Base-by-base conservation (phyloP, 2,113 vertebrate species). In the Mormyrus lacerda region DNA sequence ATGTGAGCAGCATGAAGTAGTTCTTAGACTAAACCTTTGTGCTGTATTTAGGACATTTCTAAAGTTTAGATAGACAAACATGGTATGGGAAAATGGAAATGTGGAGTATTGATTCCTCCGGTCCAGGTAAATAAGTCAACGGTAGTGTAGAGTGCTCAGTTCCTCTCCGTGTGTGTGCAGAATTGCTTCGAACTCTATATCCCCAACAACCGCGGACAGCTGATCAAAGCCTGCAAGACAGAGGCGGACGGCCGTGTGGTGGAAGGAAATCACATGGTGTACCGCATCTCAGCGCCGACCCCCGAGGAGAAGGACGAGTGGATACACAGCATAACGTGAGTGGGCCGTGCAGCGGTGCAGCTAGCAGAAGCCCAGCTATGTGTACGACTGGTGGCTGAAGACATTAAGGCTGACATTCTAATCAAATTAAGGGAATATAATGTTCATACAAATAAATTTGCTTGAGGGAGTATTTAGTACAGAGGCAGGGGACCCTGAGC, bases 151-250 rank as follows among this genome's bases (percentile, higher is more conserved):
- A 39, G 73, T 87, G 4, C 13, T 42, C 86, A 39, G 86, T 65
- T 9, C 31, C 55, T 6, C 10, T 19, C 7, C 87, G 15, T 87
- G 6, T 82, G 1, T 89, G 87, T 17, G 9, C 90, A 98, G 97
- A 98, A 98, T 94, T 98, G 97, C 92, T 98, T 98, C 88, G 97
- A 98, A 93, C 94, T 98, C 31, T 98, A 98, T 92, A 98, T 98
- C 92, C 97, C 97, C 88, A 98, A 98, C 93, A 98, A 98, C 93
- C 97, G 97, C 15, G 97, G 97, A 17, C 97, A 98, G 95, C 96
- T 98, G 89, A 98, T 98, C 73, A 98, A 98, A 89, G 97, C 97
- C 0, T 98, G 97, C 90, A 98, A 98, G 92, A 98, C 97, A 0
- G 97, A 98, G 94, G 97, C 97, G 0, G 97, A 98, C 0, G 97